phyloP scores from a whole-genome alignment of 2,888 invertebrate genomes.

The Oithona nana region DNA sequence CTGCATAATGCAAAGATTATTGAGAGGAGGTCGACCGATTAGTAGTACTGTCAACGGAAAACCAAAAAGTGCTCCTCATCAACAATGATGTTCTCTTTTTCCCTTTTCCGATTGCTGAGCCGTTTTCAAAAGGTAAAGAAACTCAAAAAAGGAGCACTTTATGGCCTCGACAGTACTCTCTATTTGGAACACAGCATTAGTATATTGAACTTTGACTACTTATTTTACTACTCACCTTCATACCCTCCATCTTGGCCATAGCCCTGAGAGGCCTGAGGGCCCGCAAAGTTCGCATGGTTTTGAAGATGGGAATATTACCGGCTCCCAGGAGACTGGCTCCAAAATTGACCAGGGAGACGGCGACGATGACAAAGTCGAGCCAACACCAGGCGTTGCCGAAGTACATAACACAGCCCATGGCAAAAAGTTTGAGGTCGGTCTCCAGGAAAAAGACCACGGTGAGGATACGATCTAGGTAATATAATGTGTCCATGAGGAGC shows the following conservation, averaged over 20 bases:
- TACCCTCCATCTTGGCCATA: slow-evolving; percentile 99
- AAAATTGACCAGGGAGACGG: slow-evolving; percentile 69
- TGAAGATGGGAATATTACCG: slow-evolving; percentile 95
- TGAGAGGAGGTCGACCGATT: not conserved
- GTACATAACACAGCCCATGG: slow-evolving; percentile 30
- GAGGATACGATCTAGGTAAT: slow-evolving; percentile 31
- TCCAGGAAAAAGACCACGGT: slow-evolving; percentile 33
- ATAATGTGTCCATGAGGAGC: slow-evolving; percentile 25
- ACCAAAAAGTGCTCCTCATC: too few species aligned
- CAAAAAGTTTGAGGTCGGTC: slow-evolving; percentile 31
- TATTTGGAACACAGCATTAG: not conserved
- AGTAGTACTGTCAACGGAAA: too few species aligned
- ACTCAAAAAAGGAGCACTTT: slow-evolving; percentile 16
- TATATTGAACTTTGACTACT: slow-evolving; percentile 30
- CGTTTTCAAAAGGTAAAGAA: slow-evolving; percentile 13
- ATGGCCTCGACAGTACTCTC: slow-evolving; percentile 5
- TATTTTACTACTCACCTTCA: too few species aligned
- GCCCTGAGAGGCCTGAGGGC: slow-evolving; percentile 94
- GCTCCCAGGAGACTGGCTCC: slow-evolving; percentile 84
- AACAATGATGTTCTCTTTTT: not conserved
- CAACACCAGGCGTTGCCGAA: slow-evolving; percentile 35
- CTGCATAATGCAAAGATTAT: too few species aligned
- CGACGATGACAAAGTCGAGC: slow-evolving; percentile 34
- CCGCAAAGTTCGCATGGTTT: slow-evolving; percentile 95
- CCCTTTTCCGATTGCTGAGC: not conserved